A percentile compares a stretch with the other conserved stretches of the same genome.
phyloP scores from a whole-genome alignment of 2,113 vertebrate species.

The Hemibagrus wyckioides region DNA sequence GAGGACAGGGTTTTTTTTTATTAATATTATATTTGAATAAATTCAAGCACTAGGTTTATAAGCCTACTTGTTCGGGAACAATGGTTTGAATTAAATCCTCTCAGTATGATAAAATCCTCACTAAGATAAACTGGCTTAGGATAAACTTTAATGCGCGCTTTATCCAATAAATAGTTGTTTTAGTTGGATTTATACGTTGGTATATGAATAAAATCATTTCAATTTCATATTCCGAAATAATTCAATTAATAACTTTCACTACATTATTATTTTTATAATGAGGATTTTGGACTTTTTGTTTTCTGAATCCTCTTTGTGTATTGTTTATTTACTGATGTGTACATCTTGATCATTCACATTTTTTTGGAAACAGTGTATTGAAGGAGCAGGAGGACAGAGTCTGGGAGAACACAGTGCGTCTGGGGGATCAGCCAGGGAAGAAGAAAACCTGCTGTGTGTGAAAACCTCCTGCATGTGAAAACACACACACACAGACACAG shows the following conservation, averaged over 20 bases:
- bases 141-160: background rate
- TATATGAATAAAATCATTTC: too few relatives aligned
- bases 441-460: slow-evolving; percentile 85
- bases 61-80: background rate
- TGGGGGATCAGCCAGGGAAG: slow-evolving; percentile 69
- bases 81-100: background rate
- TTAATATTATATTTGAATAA: background rate
- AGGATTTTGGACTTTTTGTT: background rate
- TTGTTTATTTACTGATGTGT: background rate
- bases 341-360: background rate
- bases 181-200: background rate
- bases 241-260: background rate
- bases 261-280: background rate
- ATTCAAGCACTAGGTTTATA: background rate
- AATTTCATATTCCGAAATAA: too few relatives aligned
- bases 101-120: background rate
- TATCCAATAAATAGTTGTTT: background rate
- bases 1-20: background rate
- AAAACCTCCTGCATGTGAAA: slow-evolving; percentile 71
- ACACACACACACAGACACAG: background rate
- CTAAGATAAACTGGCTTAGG: background rate
- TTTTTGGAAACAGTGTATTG: slow-evolving; percentile 74
- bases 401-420: slow-evolving; percentile 77
- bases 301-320: background rate
- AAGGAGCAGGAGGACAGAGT: slow-evolving; percentile 85